phyloP scores from a whole-genome alignment of 2,888 invertebrate species.

The Mythimna loreyi region DNA sequence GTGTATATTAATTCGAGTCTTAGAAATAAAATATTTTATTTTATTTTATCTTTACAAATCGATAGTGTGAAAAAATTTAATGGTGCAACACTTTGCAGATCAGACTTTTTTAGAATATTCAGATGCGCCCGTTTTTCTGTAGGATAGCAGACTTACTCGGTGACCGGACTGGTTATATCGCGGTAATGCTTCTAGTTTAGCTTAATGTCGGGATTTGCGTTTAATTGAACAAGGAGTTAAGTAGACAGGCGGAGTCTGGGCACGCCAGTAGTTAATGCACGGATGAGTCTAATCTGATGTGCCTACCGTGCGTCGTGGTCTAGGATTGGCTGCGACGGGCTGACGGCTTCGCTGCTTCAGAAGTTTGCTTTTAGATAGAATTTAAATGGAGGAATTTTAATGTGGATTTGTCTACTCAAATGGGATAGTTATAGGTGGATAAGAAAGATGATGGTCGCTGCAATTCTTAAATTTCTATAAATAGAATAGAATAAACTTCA shows the following conservation, averaged over 20 bases:
- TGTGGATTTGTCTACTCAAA: neutral
- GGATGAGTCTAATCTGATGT: conserved; percentile 40
- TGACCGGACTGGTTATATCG: conserved; percentile 56
- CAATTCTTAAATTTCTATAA: too few species aligned
- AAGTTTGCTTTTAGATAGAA: conserved; percentile 20
- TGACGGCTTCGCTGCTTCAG: conserved; percentile 14
- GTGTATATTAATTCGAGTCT: too few species aligned
- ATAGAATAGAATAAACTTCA: too few species aligned
- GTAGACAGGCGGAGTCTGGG: conserved; percentile 23
- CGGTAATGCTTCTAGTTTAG: conserved; percentile 41
- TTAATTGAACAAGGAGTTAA: conserved; percentile 53
- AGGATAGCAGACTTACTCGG: conserved; percentile 23
- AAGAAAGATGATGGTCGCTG: neutral
- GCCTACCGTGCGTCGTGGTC: conserved; percentile 13
- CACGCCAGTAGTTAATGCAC: conserved; percentile 19
- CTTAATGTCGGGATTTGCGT: conserved; percentile 56
- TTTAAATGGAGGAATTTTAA: neutral
- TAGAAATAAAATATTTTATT: too few species aligned
- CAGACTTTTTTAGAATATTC: neutral
- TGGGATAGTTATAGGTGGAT: neutral
- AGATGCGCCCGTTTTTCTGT: neutral
- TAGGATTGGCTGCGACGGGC: conserved; percentile 17
- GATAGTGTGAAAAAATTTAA: too few species aligned
- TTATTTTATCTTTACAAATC: too few species aligned
- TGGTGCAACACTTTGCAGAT: too few species aligned